Evolutionary conservation across 2,888 invertebrate genomes (phyloP).

Genomic region (Epistrophella euchroma): DNA sequence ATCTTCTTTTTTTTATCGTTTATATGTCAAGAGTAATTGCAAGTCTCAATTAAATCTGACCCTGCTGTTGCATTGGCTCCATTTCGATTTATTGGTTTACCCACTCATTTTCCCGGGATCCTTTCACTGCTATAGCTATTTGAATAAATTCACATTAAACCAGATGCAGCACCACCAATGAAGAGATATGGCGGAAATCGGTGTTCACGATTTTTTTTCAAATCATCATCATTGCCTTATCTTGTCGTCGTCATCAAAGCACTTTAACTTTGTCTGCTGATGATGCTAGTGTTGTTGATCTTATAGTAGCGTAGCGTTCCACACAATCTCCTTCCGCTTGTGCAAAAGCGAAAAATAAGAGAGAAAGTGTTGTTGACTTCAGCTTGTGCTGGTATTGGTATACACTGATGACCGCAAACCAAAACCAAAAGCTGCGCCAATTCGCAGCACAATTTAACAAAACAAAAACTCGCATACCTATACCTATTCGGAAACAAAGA

Average conservation of each 20-base stretch:
- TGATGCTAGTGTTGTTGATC: slow-evolving; percentile 3
- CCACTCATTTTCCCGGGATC: slow-evolving; percentile 50
- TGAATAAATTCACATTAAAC: slow-evolving; percentile 70
- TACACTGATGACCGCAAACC: slow-evolving; percentile 52
- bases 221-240: slow-evolving; percentile 25
- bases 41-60: slow-evolving; percentile 48
- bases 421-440: slow-evolving; percentile 41
- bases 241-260: slow-evolving; percentile 6
- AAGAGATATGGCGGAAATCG: slow-evolving; percentile 14
- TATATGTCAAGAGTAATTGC: slow-evolving; percentile 49
- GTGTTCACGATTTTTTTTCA: slow-evolving; percentile 24
- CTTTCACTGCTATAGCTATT: slow-evolving; percentile 52
- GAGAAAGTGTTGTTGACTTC: slow-evolving; percentile 69
- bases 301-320: slow-evolving; percentile 36
- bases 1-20: slow-evolving; percentile 14
- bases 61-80: slow-evolving; percentile 29
- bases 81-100: slow-evolving; percentile 44
- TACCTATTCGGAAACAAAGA: not conserved
- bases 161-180: slow-evolving; percentile 28
- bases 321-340: slow-evolving; percentile 64
- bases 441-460: slow-evolving; percentile 19
- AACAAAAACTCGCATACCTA: slow-evolving; percentile 12
- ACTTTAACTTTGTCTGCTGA: slow-evolving; percentile 12
- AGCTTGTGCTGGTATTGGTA: slow-evolving; percentile 22
- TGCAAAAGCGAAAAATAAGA: not conserved